These are phyloP conservation scores for Adrianichthys oophorus DNA, from an alignment of 2,797 vertebrate species.

Conservation along the genomic window DNA sequence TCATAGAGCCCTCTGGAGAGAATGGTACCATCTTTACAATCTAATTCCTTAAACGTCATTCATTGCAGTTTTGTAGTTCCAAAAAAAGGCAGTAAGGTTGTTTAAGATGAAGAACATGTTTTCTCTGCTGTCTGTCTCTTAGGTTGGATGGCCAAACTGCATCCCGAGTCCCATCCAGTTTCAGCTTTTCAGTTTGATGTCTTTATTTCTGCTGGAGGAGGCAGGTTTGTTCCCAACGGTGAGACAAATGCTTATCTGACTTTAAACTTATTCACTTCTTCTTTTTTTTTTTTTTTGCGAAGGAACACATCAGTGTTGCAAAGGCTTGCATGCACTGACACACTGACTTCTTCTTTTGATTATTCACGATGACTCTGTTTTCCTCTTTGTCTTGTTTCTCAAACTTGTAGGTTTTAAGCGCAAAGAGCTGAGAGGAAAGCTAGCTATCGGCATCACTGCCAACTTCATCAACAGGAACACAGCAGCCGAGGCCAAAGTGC, in stretches of 20 bases:
- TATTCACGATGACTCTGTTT: background rate
- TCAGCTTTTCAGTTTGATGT: slow-evolving; percentile 85
- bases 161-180: slow-evolving; percentile 77
- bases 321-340: background rate
- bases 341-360: no score
- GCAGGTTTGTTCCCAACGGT: slow-evolving; percentile 90
- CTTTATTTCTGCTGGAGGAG: slow-evolving; percentile 91
- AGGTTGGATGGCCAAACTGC: slow-evolving; percentile 86
- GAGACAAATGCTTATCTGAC: slow-evolving; percentile 44
- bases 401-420: slow-evolving; percentile 83
- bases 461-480: slow-evolving; percentile 89
- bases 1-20: slow-evolving; percentile 72
- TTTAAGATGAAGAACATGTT: background rate
- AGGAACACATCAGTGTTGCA: slow-evolving; percentile 7
- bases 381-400: background rate
- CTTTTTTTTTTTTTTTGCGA: slow-evolving; percentile 1
- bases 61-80: background rate
- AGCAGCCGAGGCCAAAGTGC: slow-evolving; percentile 84
- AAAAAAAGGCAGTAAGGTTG: background rate
- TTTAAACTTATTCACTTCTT: background rate
- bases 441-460: slow-evolving; percentile 93
- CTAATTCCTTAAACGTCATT: background rate
- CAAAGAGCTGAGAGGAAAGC: slow-evolving; percentile 89
- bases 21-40: slow-evolving; percentile 44
- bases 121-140: slow-evolving; percentile 15